Base-by-base conservation (phyloP, 2,888 invertebrate species). In the Megaustenia siamemsis region DNA sequence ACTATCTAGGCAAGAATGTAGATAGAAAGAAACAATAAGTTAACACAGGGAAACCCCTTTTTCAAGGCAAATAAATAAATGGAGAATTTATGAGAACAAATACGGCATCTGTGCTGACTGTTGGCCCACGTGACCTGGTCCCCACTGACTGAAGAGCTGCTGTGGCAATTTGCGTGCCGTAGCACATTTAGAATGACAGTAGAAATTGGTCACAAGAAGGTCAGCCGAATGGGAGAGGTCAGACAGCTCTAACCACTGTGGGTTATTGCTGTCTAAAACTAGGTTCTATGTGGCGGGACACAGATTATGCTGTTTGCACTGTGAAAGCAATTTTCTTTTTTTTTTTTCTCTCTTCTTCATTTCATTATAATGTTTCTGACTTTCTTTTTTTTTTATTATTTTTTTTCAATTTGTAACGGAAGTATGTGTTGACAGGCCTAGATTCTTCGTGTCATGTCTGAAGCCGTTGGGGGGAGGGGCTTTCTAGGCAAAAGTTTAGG, bases 181-280 rank as follows among this genome's bases (percentile, higher is more conserved):
- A 18, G 43, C 45, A 38, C 78, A 43, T n/a, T 66, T 40, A 38
- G n/a, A 66, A n/a, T 78, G 78, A 78, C 78, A 78, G 78, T 63
- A n/a, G 40, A 78, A 78, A 63, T 78, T 60, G 78, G 78, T 78
- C 78, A 63, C 78, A 66, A 66, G 78, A 78, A 78, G 78, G 56
- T 78, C 66, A 60, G 21, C 43, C 18, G n/a, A 0, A 63, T 63
- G 78, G 78, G 40, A 45, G n/a, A 43, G 78, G 77, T 77, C 60
- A 77, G 43, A 18, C 40, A 28, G 21, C 63, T 21, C 3, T 32
- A 56, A 38, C 35, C 3, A 15, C n/a, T 35, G 60, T 12, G 35
- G 53, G 40, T 12, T 40, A 32, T 28, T 10, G 28, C 38, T 12
- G 21, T 18, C 12, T 32, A 15, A 6, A 3, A 60, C 4, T 60